Conservation (phyloP, 2,113 vertebrate species). For the Scomber colias region DNA sequence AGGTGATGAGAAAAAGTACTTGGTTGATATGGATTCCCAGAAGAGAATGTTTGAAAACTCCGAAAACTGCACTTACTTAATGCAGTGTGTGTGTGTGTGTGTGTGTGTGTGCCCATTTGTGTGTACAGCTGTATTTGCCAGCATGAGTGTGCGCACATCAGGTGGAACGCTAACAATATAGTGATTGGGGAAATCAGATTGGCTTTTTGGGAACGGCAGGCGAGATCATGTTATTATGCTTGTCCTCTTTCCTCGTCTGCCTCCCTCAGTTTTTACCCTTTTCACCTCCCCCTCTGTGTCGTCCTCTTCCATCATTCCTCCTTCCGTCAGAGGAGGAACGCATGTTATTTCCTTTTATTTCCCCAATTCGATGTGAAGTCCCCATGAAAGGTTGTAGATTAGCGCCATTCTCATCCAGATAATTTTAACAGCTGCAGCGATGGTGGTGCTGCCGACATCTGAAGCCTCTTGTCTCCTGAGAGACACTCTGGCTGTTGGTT, state of each 20-base stretch:
- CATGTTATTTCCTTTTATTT: slow-evolving; percentile 73
- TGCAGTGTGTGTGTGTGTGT: slow-evolving; percentile 11
- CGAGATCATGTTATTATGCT: slow-evolving; percentile 41
- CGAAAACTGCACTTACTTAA: slow-evolving; percentile 37
- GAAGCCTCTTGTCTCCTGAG: slow-evolving; percentile 77
- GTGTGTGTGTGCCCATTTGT: slow-evolving; percentile 20
- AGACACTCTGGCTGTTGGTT: slow-evolving; percentile 78
- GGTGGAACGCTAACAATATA: slow-evolving; percentile 64
- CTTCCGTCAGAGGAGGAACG: slow-evolving; percentile 53
- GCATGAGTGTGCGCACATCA: slow-evolving; percentile 40
- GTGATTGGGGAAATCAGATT: slow-evolving; percentile 76
- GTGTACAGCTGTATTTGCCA: slow-evolving; percentile 19
- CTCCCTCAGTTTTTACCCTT: slow-evolving; percentile 54
- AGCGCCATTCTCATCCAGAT: slow-evolving; percentile 80
- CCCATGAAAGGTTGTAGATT: slow-evolving; percentile 79
- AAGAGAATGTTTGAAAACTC: slow-evolving; percentile 63
- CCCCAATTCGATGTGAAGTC: slow-evolving; percentile 74
- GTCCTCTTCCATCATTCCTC: slow-evolving; percentile 39
- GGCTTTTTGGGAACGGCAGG: slow-evolving; percentile 70
- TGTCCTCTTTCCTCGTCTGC: slow-evolving; percentile 35
- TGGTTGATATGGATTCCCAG: slow-evolving; percentile 57
- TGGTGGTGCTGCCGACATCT: slow-evolving; percentile 77
- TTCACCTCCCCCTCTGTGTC: slow-evolving; percentile 54
- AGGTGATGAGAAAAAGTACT: slow-evolving; percentile 61
- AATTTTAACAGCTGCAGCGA: slow-evolving; percentile 84